Base-by-base conservation (phyloP, 2,113 vertebrate genomes). In the Gymnocephalus cernua region DNA sequence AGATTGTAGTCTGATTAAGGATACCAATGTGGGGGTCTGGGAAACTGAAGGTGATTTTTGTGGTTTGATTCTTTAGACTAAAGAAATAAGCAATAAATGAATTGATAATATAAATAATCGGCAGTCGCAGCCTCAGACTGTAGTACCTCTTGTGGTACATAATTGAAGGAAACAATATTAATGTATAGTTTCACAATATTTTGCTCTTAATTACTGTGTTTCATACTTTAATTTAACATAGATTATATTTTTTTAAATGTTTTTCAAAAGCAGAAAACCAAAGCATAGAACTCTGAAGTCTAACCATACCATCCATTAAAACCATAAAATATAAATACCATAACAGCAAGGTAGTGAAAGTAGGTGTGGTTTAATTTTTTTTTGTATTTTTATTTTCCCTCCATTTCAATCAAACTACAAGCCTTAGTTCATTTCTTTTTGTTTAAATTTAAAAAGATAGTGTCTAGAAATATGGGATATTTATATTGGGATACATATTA, bases 391-490 rank as follows among this genome's bases (percentile, higher is more conserved):
- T 88, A 91, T 92, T 92, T 88, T 58, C 54, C 50, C 70, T 84
- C 86, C 58, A 82, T 82, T 86, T 86, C 45, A 80, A 47, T 84
- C 79, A 66, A 86, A 84, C 81, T 57, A 83, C 84, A 92, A 77
- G 74, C 53, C 63, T 88, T 50, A 68, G 32, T 79, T 81, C 7
- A 56, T 70, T 72, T 57, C n/a, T 71, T 68, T 80, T 74, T 57
- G 23, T 85, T 73, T 89, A 65, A 61, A 29, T 91, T 91, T 82
- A 88, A 94, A 94, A 93, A 90, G 82, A 73, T 71, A 65, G 87
- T 92, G 77, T 92, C 84, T 89, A 93, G 93, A 94, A 94, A 94
- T 92, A 92, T 9, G 73, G 82, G 67, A 66, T 74, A 76, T 41
- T n/a, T n/a, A n/a, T n/a, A n/a, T n/a, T n/a, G n/a, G n/a, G 61